A percentile compares a stretch with the other conserved stretches of the same genome.
phyloP scores from a whole-genome alignment of 2,797 vertebrate genomes.

The Arctocebus calabarensis region DNA sequence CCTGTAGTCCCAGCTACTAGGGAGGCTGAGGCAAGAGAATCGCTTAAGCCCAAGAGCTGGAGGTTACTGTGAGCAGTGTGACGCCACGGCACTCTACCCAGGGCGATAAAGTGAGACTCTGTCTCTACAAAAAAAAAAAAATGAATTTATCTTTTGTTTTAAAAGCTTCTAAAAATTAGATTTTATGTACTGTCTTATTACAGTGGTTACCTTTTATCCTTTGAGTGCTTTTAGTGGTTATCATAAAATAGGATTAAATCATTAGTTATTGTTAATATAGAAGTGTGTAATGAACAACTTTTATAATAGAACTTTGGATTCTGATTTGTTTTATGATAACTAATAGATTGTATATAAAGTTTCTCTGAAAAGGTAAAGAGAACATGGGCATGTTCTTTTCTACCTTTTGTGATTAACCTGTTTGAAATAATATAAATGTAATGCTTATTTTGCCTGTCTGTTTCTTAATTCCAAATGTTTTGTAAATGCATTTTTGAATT shows the following conservation, averaged over 20 bases:
- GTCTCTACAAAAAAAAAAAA: no score
- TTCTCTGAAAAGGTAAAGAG: neutral
- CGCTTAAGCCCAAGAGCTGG: no score
- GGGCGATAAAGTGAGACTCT: no score
- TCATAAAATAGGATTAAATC: neutral
- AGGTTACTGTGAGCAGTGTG: no score
- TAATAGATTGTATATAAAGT: neutral
- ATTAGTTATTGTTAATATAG: neutral
- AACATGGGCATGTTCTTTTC: neutral
- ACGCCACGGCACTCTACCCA: no score
- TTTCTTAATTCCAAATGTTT: neutral
- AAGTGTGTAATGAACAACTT: neutral
- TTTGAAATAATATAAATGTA: neutral
- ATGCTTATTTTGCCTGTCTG: slow-evolving; percentile 17
- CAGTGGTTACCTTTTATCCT: neutral
- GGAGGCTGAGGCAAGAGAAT: no score
- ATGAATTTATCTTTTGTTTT: neutral
- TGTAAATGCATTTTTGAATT: neutral
- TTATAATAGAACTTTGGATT: neutral
- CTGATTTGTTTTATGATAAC: neutral
- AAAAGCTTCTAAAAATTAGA: neutral
- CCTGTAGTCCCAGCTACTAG: no score
- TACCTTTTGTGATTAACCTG: neutral
- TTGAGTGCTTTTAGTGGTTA: neutral
- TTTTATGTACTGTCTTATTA: neutral